A percentile compares a stretch with the other conserved stretches of the same genome.
Evolutionary conservation across 2,113 vertebrate species (phyloP).

Genomic region (Marmota monax): DNA sequence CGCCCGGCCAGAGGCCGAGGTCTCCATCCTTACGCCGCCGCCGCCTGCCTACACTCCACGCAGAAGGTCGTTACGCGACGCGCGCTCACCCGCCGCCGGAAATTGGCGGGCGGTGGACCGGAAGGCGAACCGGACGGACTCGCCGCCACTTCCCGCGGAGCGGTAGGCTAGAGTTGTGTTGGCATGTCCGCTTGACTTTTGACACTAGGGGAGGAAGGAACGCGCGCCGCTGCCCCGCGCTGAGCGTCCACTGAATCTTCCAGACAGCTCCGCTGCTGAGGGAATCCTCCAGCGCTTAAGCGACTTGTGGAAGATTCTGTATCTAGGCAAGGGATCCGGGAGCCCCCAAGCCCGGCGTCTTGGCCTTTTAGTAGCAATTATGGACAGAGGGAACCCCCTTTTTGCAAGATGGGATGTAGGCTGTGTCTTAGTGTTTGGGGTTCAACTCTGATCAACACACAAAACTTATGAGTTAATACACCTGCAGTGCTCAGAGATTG

Average conservation of each 20-base stretch:
- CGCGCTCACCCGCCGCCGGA: slow-evolving; percentile 46
- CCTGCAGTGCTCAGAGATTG: accelerated
- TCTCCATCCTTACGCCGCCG: slow-evolving; percentile 11
- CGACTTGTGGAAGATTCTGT: background rate
- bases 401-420: background rate
- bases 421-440: background rate
- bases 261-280: accelerated
- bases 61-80: slow-evolving; percentile 55
- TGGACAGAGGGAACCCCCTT: accelerated
- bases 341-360: too few relatives aligned
- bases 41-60: slow-evolving; percentile 3
- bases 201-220: accelerated
- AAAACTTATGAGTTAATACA: too few relatives aligned
- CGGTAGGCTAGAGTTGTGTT: accelerated
- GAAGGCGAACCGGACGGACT: background rate
- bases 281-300: background rate
- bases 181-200: accelerated
- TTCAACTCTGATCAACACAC: accelerated
- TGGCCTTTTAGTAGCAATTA: accelerated
- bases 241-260: accelerated
- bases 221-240: accelerated
- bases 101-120: background rate
- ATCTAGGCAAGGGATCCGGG: background rate
- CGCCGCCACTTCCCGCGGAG: background rate
- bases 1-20: background rate